Evolutionary conservation across 2,797 vertebrate species (phyloP).

Genomic region (Odontamblyopus lacepedii): DNA sequence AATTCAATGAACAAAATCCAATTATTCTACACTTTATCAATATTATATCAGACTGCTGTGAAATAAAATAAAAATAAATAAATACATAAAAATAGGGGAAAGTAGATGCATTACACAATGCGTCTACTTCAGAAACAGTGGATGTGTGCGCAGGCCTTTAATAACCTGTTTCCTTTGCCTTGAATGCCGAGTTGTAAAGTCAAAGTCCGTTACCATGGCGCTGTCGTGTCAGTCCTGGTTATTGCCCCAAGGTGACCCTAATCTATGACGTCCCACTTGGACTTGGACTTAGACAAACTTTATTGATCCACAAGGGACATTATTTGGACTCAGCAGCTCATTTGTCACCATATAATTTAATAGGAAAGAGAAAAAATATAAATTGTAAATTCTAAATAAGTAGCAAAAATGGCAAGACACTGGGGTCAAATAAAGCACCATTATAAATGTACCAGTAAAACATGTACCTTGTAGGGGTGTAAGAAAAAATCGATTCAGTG

Average conservation of each 20-base stretch:
- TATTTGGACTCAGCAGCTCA: too few species aligned
- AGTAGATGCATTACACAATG: not conserved
- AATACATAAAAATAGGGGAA: too few species aligned
- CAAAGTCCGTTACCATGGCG: slow-evolving; percentile 51
- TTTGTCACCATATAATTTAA: too few species aligned
- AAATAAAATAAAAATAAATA: not conserved
- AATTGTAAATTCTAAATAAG: too few species aligned
- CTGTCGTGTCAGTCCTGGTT: not conserved
- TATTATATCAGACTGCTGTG: not conserved
- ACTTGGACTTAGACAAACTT: too few species aligned
- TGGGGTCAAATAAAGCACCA: too few species aligned
- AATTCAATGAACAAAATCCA: not conserved
- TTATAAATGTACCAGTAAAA: too few species aligned
- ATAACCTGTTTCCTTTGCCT: not conserved
- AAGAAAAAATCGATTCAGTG: too few species aligned
- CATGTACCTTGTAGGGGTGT: not conserved
- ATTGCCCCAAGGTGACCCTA: slow-evolving; percentile 18
- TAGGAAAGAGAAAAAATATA: too few species aligned
- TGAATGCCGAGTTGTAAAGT: not conserved
- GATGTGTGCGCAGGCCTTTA: not conserved
- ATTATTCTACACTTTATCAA: not conserved
- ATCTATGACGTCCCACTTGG: slow-evolving; percentile 15
- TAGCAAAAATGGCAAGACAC: too few species aligned
- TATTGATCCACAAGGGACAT: too few species aligned
- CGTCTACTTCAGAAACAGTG: not conserved